phyloP scores from a whole-genome alignment of 2,888 invertebrate species.

The Drosophila meridionalis region DNA sequence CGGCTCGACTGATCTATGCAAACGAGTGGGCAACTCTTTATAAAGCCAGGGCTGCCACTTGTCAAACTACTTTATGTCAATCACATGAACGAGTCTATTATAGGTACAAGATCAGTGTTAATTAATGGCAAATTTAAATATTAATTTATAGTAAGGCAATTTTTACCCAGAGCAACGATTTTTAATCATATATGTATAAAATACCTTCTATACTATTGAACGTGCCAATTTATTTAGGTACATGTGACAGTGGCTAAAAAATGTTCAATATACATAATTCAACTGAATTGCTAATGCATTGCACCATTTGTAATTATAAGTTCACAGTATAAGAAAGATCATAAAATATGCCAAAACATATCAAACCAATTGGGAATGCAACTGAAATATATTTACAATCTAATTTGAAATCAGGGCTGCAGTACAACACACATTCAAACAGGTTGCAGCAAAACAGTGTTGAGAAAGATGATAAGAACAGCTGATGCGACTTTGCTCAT shows the following conservation, averaged over 20 bases:
- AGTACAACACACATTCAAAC: neutral
- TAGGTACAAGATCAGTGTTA: neutral
- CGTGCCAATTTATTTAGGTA: no score
- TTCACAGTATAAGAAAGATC: neutral
- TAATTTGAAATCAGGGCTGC: constrained; percentile 3
- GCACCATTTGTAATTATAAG: no score
- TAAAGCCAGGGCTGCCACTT: neutral
- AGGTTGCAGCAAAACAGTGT: neutral
- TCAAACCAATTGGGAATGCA: neutral
- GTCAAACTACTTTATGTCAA: neutral
- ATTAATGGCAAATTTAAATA: neutral
- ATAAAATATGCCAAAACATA: neutral
- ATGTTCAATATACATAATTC: no score
- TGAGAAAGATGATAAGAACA: neutral
- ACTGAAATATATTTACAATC: neutral
- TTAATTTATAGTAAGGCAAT: no score
- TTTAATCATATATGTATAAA: no score
- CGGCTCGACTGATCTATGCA: neutral
- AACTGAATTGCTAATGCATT: no score
- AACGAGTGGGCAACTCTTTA: neutral
- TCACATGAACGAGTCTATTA: neutral
- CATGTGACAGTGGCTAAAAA: no score
- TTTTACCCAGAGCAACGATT: no score
- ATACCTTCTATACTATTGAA: no score
- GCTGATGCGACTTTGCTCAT: neutral